These are phyloP conservation scores for Chionoecetes opilio DNA, from an alignment of 1,140 invertebrate genomes.

Conservation along the genomic window DNA sequence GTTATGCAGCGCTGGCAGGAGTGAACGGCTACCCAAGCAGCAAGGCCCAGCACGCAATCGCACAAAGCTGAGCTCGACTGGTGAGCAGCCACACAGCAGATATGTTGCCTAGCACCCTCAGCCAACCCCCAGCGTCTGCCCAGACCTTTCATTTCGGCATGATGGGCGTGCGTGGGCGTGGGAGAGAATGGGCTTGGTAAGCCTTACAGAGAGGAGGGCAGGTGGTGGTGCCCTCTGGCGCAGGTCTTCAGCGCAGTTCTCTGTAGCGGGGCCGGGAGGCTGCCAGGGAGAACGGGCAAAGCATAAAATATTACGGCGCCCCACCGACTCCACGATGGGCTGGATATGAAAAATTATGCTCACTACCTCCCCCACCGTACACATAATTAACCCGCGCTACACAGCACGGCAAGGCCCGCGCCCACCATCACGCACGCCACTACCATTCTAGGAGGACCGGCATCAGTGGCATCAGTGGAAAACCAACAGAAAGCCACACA, in stretches of 20 bases:
- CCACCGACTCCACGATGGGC: slow-evolving; percentile 67
- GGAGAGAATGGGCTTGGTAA: not conserved
- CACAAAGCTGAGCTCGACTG: slow-evolving; percentile 51
- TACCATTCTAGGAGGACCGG: slow-evolving; percentile 13
- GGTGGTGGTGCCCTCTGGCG: not conserved
- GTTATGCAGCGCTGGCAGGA: not conserved
- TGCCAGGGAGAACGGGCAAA: slow-evolving; percentile 66
- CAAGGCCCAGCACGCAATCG: slow-evolving; percentile 16
- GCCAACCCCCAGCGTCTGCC: not conserved
- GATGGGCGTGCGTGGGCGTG: not conserved
- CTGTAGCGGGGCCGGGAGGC: slow-evolving; percentile 56
- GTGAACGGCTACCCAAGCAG: not conserved
- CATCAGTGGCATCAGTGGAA: not conserved
- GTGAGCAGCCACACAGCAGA: slow-evolving; percentile 45
- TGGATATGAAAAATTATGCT: slow-evolving; percentile 76
- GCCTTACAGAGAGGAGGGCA: not conserved
- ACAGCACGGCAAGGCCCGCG: slow-evolving; percentile 36
- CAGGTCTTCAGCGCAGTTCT: slow-evolving; percentile 21
- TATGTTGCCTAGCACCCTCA: not conserved
- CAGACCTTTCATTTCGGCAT: not conserved
- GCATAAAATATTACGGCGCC: slow-evolving; percentile 75
- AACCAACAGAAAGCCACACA: slow-evolving; percentile 2
- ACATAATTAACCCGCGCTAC: slow-evolving; percentile 70
- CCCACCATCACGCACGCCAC: slow-evolving; percentile 41
- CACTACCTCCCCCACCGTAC: slow-evolving; percentile 71